Evolutionary conservation across 2,888 invertebrate species (phyloP).

Genomic region (Plagiodera versicolora): DNA sequence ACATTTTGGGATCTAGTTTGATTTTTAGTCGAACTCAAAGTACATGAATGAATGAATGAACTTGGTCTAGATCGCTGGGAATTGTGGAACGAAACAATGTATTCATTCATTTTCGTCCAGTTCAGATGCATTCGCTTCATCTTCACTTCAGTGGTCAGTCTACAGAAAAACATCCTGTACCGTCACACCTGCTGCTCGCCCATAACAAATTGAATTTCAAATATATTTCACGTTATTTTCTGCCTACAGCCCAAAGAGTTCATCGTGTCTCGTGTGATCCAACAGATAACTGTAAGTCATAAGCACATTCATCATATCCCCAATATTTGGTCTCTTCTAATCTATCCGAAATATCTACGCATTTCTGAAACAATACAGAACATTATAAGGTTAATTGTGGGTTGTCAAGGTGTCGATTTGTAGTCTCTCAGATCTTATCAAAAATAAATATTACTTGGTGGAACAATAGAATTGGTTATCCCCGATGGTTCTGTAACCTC

Average conservation of each 20-base stretch:
- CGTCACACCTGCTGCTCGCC: slow-evolving; percentile 12
- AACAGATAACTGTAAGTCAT: slow-evolving; percentile 17
- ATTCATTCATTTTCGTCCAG: background rate
- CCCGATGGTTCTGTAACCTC: slow-evolving; percentile 32
- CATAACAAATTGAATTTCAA: slow-evolving; percentile 14
- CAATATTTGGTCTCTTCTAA: slow-evolving; percentile 46
- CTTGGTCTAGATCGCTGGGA: too few species aligned
- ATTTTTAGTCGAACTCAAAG: too few species aligned
- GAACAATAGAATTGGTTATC: slow-evolving; percentile 51
- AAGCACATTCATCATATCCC: slow-evolving; percentile 38
- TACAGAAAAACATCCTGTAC: slow-evolving; percentile 3
- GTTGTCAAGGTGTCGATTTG: slow-evolving; percentile 58
- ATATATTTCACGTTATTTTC: slow-evolving; percentile 11
- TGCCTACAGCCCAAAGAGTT: slow-evolving; percentile 15
- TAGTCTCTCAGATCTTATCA: slow-evolving; percentile 55
- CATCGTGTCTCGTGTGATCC: slow-evolving; percentile 14
- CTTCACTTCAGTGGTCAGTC: background rate
- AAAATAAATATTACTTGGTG: slow-evolving; percentile 56
- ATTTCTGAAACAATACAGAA: slow-evolving; percentile 53
- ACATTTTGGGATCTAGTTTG: too few species aligned
- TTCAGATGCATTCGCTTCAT: background rate
- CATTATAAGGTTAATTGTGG: slow-evolving; percentile 54
- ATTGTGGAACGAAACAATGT: too few species aligned
- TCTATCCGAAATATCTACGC: slow-evolving; percentile 43
- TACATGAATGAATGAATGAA: too few species aligned